Evolutionary conservation across 1,140 invertebrate species (phyloP), one percentile per base, ranked within the genome.

Genomic region (Probaryconus sp.): DNA sequence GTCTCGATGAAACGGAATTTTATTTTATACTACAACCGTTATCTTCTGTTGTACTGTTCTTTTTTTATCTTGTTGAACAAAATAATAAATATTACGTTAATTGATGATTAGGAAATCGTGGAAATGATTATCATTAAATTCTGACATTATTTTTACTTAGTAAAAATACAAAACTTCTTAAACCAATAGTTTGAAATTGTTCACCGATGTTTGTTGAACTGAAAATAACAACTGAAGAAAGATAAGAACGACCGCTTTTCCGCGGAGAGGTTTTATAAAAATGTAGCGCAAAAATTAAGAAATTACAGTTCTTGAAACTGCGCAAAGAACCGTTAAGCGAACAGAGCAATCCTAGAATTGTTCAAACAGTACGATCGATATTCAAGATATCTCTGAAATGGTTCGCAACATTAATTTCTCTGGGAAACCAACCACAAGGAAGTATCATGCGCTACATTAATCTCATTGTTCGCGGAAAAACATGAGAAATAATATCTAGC

Each of bases 401-500:
- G 58, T 53, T 75, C 64, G 72, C 64, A 58, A 64, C 72, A 60
- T 64, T 64, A 64, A 69, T 69, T 75, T 69, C 71, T 51, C 72
- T 64, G 58, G 37, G 72, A 75, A 75, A 70, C 28, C 65, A 37
- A 48, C 58, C 58, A 69, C 43, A 17, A 70, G 65, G 53, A 70
- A 76, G 37, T 61, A 61, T 61, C 60, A 70, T 70, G 55, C 50
- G 77, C 65, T 70, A 74, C 75, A 78, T 79, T 79, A 79, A 81
- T 81, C 65, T 70, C 71, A 60, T 38, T 69, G 56, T 83, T 83
- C 81, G 43, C 33, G 60, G 79, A 79, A 82, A 79, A 78, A 68
- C 60, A 43, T 72, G 71, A 71, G 75, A 68, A 77, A 64, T 63
- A 70, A 76, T 61, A 63, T 56, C 50, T 48, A 18, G 47, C 65